Conservation (phyloP, 1,140 invertebrate species). For the Aphidius ervi region DNA sequence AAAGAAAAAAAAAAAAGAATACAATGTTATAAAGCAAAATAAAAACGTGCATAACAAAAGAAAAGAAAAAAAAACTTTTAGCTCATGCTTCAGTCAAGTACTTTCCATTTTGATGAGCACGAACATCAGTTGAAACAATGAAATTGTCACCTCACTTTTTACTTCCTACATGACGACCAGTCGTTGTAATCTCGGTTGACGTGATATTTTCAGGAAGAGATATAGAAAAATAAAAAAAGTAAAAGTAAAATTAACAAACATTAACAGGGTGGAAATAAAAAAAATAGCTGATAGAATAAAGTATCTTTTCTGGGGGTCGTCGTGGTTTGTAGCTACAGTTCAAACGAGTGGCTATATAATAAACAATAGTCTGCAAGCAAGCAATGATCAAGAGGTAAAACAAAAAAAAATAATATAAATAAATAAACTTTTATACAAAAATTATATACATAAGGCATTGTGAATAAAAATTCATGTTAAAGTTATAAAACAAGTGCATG, state of each 20-base stretch:
- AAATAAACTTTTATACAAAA: not conserved
- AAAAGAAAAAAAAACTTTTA: not conserved
- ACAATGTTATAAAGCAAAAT: not conserved
- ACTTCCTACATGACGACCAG: not conserved
- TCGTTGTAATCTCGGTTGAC: slow-evolving; percentile 13
- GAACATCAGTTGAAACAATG: slow-evolving; percentile 15
- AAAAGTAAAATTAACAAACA: not conserved
- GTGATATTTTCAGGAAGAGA: slow-evolving; percentile 8
- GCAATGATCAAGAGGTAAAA: slow-evolving; percentile 2
- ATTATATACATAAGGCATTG: too few relatives aligned
- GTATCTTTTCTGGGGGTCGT: not conserved
- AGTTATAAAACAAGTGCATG: slow-evolving; percentile 2
- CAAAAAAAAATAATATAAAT: slow-evolving; percentile 4
- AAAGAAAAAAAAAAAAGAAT: not conserved
- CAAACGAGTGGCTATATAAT: slow-evolving; percentile 4
- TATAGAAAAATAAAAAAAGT: slow-evolving; percentile 1
- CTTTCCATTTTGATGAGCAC: slow-evolving; percentile 9
- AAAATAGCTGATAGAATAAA: not conserved
- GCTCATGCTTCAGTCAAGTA: slow-evolving; percentile 9
- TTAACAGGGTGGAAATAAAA: slow-evolving; percentile 3
- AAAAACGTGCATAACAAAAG: too few relatives aligned
- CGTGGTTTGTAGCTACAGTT: not conserved
- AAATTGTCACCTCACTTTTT: not conserved
- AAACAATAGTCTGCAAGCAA: not conserved
- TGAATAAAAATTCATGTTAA: slow-evolving; percentile 8